phyloP scores from a whole-genome alignment of 2,797 vertebrate species.

The Cuculus canorus region DNA sequence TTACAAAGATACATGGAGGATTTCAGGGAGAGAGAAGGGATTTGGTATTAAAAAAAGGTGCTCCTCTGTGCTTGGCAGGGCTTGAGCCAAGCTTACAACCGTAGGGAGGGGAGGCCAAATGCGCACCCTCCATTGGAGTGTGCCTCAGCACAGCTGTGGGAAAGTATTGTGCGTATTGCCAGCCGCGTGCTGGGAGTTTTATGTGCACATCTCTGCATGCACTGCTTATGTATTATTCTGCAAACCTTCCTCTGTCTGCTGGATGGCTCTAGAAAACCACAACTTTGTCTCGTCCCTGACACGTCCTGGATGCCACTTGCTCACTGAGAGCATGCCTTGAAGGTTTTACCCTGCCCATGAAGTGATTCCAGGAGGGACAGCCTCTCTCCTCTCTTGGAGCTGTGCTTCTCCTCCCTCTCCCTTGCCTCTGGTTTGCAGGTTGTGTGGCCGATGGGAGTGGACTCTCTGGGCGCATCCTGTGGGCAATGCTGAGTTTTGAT shows the following conservation, averaged over 20 bases:
- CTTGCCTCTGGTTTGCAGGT: not conserved
- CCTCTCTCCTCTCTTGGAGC: not conserved
- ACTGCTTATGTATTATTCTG: not conserved
- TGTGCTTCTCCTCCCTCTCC: not conserved
- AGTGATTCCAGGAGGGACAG: not conserved
- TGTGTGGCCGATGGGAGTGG: not conserved
- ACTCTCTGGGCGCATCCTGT: not conserved
- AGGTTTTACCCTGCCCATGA: not conserved
- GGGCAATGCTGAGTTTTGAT: not conserved
- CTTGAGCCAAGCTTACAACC: not conserved
- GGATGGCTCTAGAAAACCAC: not conserved
- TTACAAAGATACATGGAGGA: fast-evolving
- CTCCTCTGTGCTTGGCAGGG: not conserved
- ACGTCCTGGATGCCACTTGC: not conserved
- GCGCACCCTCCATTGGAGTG: not conserved
- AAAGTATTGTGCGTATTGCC: not conserved
- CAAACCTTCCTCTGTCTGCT: not conserved
- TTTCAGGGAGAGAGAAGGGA: not conserved
- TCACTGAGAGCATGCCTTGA: not conserved
- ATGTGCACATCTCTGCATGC: not conserved
- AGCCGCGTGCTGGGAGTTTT: not conserved
- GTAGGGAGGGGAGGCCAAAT: not conserved
- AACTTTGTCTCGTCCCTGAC: fast-evolving
- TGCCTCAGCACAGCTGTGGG: not conserved
- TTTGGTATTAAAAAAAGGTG: not conserved